A percentile compares a stretch with the other conserved stretches of the same genome.
Conservation (phyloP, 2,888 invertebrate species). For the Chironomus tentans region DNA sequence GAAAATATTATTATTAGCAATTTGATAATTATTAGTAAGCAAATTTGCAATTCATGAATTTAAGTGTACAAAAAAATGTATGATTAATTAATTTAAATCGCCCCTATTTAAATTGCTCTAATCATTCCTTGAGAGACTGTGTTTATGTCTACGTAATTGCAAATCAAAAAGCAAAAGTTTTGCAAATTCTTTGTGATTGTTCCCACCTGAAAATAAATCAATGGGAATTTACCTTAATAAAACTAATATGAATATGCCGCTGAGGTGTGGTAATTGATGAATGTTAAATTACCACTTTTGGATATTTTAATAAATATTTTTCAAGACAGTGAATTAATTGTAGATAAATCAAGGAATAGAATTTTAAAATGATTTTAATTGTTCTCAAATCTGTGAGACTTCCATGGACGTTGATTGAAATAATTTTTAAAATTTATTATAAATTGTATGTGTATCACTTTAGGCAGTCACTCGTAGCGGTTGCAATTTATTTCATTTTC, state of each 20-base stretch:
- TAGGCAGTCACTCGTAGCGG: no score
- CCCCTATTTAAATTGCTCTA: neutral
- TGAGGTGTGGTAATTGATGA: neutral
- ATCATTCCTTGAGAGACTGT: neutral
- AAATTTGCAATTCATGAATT: no score
- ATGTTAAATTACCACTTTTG: neutral
- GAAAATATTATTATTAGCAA: no score
- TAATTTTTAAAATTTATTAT: no score
- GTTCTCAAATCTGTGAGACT: no score
- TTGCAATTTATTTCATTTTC: neutral
- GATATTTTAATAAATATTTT: neutral
- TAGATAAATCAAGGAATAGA: no score
- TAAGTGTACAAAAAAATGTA: neutral
- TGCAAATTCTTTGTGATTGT: neutral
- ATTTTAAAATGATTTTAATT: no score
- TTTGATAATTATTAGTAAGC: no score
- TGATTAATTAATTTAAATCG: neutral
- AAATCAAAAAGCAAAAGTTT: neutral
- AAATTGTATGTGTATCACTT: no score
- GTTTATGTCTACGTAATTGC: neutral
- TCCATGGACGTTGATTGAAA: no score
- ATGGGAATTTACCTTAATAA: neutral
- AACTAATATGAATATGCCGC: neutral
- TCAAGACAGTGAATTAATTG: no score
- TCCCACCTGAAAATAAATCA: neutral